Conservation (phyloP, 2,113 vertebrate genomes). For the Rhombomys opimus region DNA sequence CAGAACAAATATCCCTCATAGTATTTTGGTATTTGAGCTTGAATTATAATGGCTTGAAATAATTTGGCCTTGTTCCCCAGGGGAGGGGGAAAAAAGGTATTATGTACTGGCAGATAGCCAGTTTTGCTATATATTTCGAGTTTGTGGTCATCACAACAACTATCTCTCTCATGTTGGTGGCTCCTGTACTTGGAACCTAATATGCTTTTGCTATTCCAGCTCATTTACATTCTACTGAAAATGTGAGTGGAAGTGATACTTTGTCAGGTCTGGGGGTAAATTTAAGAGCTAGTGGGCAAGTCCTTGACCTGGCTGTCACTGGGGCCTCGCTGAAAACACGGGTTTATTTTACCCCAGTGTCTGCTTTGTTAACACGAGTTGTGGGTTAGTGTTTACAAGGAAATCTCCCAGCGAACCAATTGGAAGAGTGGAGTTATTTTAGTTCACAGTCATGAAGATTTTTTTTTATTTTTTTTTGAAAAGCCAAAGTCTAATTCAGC, state of each 20-base stretch:
- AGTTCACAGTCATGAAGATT: neutral
- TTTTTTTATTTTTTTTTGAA: neutral
- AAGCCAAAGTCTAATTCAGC: neutral
- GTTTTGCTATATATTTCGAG: no score
- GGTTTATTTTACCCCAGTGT: neutral
- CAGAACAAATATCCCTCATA: neutral
- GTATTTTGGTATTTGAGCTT: neutral
- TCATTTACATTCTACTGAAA: neutral
- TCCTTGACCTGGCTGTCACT: neutral
- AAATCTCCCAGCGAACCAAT: neutral
- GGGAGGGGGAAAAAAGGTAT: neutral
- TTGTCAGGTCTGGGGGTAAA: conserved; percentile 8
- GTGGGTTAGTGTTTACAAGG: neutral
- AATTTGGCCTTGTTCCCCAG: neutral
- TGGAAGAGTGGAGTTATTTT: neutral
- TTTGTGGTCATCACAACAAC: rapidly evolving
- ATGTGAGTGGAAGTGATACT: neutral
- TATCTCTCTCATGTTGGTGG: neutral
- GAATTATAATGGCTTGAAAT: no score
- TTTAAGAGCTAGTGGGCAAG: neutral
- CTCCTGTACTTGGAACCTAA: neutral
- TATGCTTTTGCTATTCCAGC: neutral
- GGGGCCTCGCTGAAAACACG: neutral
- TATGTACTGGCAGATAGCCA: neutral
- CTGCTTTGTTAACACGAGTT: neutral